Evolutionary conservation across 1,140 invertebrate genomes (phyloP).

Genomic region (Atta colombica): DNA sequence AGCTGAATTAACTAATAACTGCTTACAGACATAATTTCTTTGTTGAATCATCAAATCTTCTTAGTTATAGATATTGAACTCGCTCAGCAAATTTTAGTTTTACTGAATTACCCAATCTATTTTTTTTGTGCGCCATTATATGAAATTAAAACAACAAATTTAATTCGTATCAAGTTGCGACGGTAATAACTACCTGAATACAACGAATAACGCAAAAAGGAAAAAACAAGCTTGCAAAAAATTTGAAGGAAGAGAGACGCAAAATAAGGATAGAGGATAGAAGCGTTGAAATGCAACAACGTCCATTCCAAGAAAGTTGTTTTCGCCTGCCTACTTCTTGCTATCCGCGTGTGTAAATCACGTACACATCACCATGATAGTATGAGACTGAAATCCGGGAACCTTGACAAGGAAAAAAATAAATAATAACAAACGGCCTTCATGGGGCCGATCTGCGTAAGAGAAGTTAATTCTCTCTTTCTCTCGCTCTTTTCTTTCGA

Average conservation of each 20-base stretch:
- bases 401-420: conserved; percentile 75
- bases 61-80: too few species aligned
- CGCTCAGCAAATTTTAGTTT: too few species aligned
- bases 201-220: not conserved
- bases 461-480: conserved; percentile 70
- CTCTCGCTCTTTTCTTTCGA: not conserved
- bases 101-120: too few species aligned
- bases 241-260: not conserved
- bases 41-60: too few species aligned
- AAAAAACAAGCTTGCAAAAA: not conserved
- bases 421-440: conserved; percentile 75
- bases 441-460: conserved; percentile 36
- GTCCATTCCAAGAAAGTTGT: conserved; percentile 38
- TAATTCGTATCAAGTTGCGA: not conserved
- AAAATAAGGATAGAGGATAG: conserved; percentile 24
- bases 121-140: too few species aligned
- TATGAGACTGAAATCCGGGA: conserved; percentile 49
- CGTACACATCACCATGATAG: conserved; percentile 17
- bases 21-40: too few species aligned
- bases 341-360: conserved; percentile 45
- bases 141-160: not conserved
- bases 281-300: conserved; percentile 9
- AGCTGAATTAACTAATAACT: too few species aligned
- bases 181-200: not conserved
- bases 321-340: conserved; percentile 48